A percentile compares a stretch with the other conserved stretches of the same genome.
Evolutionary conservation across 2,797 vertebrate species (phyloP).

Genomic region (Buphagus erythrorhynchus): DNA sequence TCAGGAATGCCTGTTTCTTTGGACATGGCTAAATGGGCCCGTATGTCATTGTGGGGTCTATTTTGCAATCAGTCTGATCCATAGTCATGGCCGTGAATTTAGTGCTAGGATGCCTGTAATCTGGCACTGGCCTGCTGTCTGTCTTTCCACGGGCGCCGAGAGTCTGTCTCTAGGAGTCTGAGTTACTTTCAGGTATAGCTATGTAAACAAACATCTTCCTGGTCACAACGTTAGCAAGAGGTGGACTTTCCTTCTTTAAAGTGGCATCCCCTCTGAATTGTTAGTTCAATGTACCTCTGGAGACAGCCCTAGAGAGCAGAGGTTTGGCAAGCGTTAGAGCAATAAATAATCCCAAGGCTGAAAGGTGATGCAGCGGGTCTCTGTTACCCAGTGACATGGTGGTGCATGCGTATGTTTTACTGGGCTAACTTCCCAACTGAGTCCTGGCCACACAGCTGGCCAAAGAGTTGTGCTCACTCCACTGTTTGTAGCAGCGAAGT

Average conservation of each 20-base stretch:
- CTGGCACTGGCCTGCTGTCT: background rate
- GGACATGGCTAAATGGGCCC: constrained; percentile 36
- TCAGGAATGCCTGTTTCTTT: constrained; percentile 76
- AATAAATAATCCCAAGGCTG: background rate
- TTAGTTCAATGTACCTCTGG: background rate
- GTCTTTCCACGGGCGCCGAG: background rate
- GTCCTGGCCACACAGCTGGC: background rate
- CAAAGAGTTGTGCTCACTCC: background rate
- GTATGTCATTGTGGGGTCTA: background rate
- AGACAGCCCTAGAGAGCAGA: background rate
- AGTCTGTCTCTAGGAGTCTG: background rate
- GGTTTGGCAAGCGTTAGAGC: background rate
- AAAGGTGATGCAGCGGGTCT: background rate
- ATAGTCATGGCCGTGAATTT: background rate
- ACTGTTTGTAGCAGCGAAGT: background rate
- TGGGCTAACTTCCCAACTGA: background rate
- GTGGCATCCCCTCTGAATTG: constrained; percentile 6
- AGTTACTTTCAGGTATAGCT: background rate
- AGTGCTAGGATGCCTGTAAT: background rate
- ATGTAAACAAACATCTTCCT: background rate
- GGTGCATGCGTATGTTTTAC: background rate
- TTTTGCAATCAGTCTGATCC: background rate
- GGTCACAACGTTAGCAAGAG: background rate
- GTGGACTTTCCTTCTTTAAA: background rate
- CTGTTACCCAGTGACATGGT: background rate